phyloP scores from a whole-genome alignment of 1,140 invertebrate species.

The Frieseomelitta varia region DNA sequence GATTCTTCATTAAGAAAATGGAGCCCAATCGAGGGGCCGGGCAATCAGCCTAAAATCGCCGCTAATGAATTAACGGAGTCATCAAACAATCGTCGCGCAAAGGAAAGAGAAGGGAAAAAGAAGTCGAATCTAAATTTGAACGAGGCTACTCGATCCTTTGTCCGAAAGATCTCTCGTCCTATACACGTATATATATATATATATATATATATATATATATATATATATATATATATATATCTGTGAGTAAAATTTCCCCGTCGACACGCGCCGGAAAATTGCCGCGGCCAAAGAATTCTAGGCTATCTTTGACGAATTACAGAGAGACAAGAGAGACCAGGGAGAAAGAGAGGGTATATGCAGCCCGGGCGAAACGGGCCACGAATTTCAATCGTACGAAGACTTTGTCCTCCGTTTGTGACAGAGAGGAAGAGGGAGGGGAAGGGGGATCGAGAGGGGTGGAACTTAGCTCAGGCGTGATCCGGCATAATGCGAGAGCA shows the following conservation, averaged over 20 bases:
- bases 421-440: no score
- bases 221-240: background rate
- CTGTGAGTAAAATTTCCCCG: conserved; percentile 17
- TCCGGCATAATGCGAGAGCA: conserved; percentile 74
- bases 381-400: conserved; percentile 64
- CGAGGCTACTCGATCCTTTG: background rate
- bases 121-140: conserved; percentile 11
- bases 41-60: conserved; percentile 5
- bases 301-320: conserved; percentile 45
- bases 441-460: conserved; percentile 3
- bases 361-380: conserved; percentile 18
- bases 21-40: no score
- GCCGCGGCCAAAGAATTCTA: background rate
- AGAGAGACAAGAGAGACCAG: background rate
- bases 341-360: no score
- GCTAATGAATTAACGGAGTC: conserved; percentile 17
- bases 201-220: no score
- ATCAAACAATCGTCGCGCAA: background rate
- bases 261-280: conserved; percentile 40
- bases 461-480: conserved; percentile 67
- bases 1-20: background rate
- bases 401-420: conserved; percentile 55
- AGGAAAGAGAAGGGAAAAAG: no score
- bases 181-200: no score
- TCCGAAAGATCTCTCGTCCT: conserved; percentile 1